phyloP scores from a whole-genome alignment of 1,140 invertebrate genomes.

The Macrobrachium rosenbergii region DNA sequence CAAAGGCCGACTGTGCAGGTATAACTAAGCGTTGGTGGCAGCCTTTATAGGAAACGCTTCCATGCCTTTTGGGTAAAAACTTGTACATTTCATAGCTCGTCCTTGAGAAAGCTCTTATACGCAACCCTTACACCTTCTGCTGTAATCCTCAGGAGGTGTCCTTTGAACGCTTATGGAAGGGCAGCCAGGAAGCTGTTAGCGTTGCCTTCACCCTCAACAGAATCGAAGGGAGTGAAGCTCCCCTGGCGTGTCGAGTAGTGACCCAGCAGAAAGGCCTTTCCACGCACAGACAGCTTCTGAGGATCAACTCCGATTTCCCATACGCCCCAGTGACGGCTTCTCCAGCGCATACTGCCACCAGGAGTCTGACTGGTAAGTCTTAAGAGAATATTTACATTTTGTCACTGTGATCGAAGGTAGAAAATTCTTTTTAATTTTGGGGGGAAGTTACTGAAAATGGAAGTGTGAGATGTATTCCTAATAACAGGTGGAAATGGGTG shows the following conservation, averaged over 20 bases:
- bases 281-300: slow-evolving; percentile 73
- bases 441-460: too few relatives aligned
- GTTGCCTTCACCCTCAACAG: slow-evolving; percentile 85
- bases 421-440: too few relatives aligned
- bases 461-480: too few relatives aligned
- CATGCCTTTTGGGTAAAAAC: too few relatives aligned
- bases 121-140: too few relatives aligned
- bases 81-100: too few relatives aligned
- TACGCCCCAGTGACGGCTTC: slow-evolving; percentile 67
- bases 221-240: slow-evolving; percentile 61
- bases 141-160: slow-evolving; percentile 80
- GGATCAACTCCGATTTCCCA: slow-evolving; percentile 72
- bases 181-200: slow-evolving; percentile 88
- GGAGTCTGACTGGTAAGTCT: slow-evolving; percentile 54
- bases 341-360: slow-evolving; percentile 47
- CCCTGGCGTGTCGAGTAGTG: slow-evolving; percentile 58
- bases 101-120: too few relatives aligned
- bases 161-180: slow-evolving; percentile 92
- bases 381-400: neutral
- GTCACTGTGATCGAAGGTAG: too few relatives aligned
- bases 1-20: too few relatives aligned
- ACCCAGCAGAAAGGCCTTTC: slow-evolving; percentile 73
- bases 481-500: too few relatives aligned
- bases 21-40: too few relatives aligned
- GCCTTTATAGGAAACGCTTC: too few relatives aligned